These are phyloP conservation scores for Listrodromus nycthemerus DNA, from an alignment of 2,888 invertebrate genomes.

Conservation along the genomic window DNA sequence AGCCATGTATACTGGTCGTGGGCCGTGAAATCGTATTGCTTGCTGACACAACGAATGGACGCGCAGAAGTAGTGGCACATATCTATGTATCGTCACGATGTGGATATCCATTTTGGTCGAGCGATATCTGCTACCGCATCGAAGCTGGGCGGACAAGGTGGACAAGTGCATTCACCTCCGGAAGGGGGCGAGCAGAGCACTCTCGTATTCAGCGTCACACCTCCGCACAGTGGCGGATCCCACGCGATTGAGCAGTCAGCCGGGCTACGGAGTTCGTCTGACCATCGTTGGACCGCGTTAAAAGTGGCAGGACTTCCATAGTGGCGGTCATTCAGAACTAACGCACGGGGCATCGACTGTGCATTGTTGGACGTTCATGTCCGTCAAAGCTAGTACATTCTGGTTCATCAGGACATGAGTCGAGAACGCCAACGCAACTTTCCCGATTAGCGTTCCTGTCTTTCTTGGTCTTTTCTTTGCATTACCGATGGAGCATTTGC, in stretches of 20 bases:
- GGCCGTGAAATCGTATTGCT: background rate
- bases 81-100: constrained; percentile 59
- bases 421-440: constrained; percentile 23
- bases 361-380: constrained; percentile 31
- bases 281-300: constrained; percentile 43
- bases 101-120: constrained; percentile 70
- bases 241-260: constrained; percentile 29
- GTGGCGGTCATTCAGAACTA: constrained; percentile 11
- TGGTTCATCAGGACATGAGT: constrained; percentile 44
- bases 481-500: background rate
- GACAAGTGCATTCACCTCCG: constrained; percentile 72
- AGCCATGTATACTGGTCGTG: background rate
- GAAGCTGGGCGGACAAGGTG: constrained; percentile 60
- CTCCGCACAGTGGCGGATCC: constrained; percentile 35
- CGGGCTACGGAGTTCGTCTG: constrained; percentile 13
- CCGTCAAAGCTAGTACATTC: constrained; percentile 13
- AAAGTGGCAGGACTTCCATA: constrained; percentile 44
- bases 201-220: constrained; percentile 70
- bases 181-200: constrained; percentile 57
- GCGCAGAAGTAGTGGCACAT: background rate
- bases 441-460: background rate
- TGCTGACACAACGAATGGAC: background rate
- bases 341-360: constrained; percentile 3
- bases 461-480: background rate
- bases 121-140: constrained; percentile 58